These are phyloP conservation scores for Poecilia gillii DNA, from an alignment of 2,797 vertebrate species.

Conservation along the genomic window DNA sequence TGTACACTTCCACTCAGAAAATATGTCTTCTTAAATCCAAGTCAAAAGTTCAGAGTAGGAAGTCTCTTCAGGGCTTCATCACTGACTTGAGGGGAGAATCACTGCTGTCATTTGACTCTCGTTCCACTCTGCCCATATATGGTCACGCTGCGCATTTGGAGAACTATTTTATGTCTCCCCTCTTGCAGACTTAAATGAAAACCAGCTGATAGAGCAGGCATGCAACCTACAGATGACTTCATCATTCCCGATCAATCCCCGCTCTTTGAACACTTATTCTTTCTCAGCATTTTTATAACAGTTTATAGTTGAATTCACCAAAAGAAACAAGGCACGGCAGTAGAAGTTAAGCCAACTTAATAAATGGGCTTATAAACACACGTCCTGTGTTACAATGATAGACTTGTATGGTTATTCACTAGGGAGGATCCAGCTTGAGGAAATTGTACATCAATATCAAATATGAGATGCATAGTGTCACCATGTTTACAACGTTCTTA, in stretches of 20 bases:
- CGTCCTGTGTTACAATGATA: slow-evolving; percentile 21
- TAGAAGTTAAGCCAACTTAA: slow-evolving; percentile 31
- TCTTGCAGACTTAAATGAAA: slow-evolving; percentile 71
- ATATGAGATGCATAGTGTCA: neutral
- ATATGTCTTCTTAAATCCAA: neutral
- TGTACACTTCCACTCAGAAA: neutral
- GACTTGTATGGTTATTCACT: slow-evolving; percentile 16
- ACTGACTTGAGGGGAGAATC: slow-evolving; percentile 33
- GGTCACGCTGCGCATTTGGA: slow-evolving; percentile 60
- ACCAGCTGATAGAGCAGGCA: slow-evolving; percentile 73
- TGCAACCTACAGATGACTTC: slow-evolving; percentile 75
- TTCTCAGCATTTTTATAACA: slow-evolving; percentile 47
- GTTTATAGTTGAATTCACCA: slow-evolving; percentile 58
- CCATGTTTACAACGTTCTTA: slow-evolving; percentile 23
- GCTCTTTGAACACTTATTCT: slow-evolving; percentile 34
- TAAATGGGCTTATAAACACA: neutral
- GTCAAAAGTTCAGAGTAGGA: neutral
- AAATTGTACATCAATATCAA: slow-evolving; percentile 36
- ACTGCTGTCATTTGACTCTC: slow-evolving; percentile 52
- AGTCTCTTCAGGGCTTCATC: slow-evolving; percentile 21
- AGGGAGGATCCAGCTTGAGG: slow-evolving; percentile 6
- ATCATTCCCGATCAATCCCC: slow-evolving; percentile 56
- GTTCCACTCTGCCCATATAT: slow-evolving; percentile 67
- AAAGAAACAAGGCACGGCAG: slow-evolving; percentile 24
- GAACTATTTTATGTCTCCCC: slow-evolving; percentile 45